Percentiles rank a stretch among this genome's conserved stretches.
Evolutionary conservation across 2,797 vertebrate genomes (phyloP).

Genomic region (Acridotheres tristis): DNA sequence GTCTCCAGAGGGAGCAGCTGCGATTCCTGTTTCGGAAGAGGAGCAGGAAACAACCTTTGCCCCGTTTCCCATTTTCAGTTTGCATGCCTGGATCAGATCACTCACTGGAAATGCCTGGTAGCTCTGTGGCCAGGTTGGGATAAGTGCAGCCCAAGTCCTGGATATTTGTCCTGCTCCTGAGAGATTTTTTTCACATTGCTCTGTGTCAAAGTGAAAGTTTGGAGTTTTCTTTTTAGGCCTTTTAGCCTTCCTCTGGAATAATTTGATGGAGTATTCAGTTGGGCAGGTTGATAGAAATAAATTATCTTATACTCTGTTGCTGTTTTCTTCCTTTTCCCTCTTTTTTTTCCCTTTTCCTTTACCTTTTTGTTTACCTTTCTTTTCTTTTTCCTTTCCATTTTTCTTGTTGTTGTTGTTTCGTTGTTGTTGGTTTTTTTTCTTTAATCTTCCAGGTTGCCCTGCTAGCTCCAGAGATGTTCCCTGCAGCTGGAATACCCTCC

Average conservation of each 20-base stretch:
- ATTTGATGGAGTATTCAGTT: background rate
- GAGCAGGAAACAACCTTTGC: background rate
- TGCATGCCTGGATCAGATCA: background rate
- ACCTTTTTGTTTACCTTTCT: background rate
- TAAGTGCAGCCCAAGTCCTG: accelerated
- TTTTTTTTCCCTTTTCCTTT: accelerated
- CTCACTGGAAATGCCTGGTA: background rate
- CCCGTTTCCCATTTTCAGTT: background rate
- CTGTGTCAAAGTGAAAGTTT: background rate
- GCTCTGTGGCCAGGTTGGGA: accelerated
- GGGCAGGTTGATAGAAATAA: background rate
- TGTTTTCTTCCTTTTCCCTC: background rate
- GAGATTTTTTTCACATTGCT: background rate
- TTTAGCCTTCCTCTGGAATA: background rate
- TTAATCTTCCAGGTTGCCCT: background rate
- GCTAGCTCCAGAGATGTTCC: background rate
- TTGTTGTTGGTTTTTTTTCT: no score
- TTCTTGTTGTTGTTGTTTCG: no score
- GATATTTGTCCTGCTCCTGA: accelerated
- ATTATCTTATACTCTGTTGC: background rate
- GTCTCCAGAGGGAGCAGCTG: background rate
- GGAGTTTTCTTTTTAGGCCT: background rate
- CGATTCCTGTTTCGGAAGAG: accelerated
- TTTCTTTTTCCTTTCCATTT: no score
- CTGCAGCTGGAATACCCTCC: background rate